Evolutionary conservation across 1,140 invertebrate genomes (phyloP).

Genomic region (Hylyphantes graminicola): DNA sequence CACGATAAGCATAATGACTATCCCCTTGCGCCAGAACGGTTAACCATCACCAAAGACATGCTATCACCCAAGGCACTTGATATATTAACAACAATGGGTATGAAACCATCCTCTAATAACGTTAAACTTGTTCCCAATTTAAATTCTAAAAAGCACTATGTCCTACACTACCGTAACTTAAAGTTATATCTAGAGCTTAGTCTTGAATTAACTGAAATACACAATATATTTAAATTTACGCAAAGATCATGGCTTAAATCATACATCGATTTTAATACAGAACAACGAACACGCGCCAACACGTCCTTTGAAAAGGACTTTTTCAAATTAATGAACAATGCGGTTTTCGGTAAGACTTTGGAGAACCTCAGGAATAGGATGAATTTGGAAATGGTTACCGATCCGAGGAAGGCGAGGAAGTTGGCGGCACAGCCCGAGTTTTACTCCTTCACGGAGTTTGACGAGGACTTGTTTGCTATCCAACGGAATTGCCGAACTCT

Average conservation of each 20-base stretch:
- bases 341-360: constrained; percentile 9
- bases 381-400: constrained; percentile 6
- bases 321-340: constrained; percentile 29
- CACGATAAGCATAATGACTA: constrained; percentile 68
- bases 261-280: constrained; percentile 67
- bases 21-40: constrained; percentile 66
- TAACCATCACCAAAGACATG: constrained; percentile 41
- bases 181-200: constrained; percentile 69
- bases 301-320: constrained; percentile 61
- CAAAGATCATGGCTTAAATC: neutral
- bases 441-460: neutral
- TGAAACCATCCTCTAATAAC: constrained; percentile 1
- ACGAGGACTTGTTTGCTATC: constrained; percentile 1
- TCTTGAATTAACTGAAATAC: constrained; percentile 61
- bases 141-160: neutral
- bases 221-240: constrained; percentile 63
- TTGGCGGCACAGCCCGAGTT: neutral
- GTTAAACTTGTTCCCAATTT: neutral
- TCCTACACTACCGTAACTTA: constrained; percentile 70
- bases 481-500: neutral
- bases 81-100: neutral
- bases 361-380: constrained; percentile 13
- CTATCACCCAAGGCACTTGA: neutral
- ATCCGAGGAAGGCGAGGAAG: too few relatives aligned
- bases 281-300: constrained; percentile 48